Percentiles rank a stretch among this genome's conserved stretches.
Conservation (phyloP, 1,140 invertebrate species). For the Atta texana region DNA sequence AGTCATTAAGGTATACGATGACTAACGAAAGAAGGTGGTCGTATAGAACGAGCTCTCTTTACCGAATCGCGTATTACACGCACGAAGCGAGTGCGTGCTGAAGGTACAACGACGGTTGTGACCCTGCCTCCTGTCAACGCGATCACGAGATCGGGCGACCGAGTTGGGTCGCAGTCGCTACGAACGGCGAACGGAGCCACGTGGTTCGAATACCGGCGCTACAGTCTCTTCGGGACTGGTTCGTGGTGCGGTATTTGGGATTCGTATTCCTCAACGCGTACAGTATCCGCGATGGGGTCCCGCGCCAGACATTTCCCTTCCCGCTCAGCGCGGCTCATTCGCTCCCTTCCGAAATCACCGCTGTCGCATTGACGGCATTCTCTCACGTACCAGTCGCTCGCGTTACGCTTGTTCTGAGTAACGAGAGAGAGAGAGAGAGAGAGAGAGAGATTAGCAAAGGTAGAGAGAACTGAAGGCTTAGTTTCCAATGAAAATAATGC, state of each 20-base stretch:
- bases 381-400: constrained; percentile 82
- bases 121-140: constrained; percentile 67
- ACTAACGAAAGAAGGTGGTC: constrained; percentile 25
- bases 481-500: constrained; percentile 15
- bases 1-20: background rate
- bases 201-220: constrained; percentile 77
- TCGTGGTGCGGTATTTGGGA: constrained; percentile 73
- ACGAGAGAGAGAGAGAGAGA: constrained; percentile 65
- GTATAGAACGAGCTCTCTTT: constrained; percentile 6
- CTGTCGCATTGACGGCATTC: constrained; percentile 82
- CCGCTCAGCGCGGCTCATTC: constrained; percentile 50
- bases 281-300: constrained; percentile 67
- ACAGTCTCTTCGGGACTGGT: constrained; percentile 66
- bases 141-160: constrained; percentile 58
- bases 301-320: constrained; percentile 70
- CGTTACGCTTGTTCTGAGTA: constrained; percentile 79
- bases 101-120: constrained; percentile 41
- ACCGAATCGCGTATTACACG: constrained; percentile 49
- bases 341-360: constrained; percentile 69
- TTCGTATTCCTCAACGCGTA: constrained; percentile 72
- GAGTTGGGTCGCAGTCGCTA: constrained; percentile 58
- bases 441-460: constrained; percentile 57
- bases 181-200: constrained; percentile 61
- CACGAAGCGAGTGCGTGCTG: constrained; percentile 24
- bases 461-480: background rate